A percentile compares a stretch with the other conserved stretches of the same genome.
These are phyloP conservation scores for Propithecus perrieri DNA, from an alignment of 2,797 vertebrate species.

Conservation along the genomic window DNA sequence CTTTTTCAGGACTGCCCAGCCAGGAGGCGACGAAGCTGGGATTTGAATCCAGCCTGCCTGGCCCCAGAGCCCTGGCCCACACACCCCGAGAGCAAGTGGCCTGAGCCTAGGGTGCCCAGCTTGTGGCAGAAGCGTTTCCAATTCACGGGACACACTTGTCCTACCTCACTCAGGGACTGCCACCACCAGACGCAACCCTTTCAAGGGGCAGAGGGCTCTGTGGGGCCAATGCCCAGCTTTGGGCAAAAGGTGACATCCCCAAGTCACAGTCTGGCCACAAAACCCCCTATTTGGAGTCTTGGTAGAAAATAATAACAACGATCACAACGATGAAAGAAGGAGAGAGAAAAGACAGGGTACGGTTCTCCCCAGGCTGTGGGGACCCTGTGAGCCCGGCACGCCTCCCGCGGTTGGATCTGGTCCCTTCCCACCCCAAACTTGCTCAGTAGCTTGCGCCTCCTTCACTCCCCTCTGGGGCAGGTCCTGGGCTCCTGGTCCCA, in stretches of 20 bases:
- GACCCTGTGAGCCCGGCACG: not conserved
- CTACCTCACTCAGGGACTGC: not conserved
- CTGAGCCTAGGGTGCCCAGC: rapidly evolving
- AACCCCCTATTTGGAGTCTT: not conserved
- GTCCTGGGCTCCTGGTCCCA: rapidly evolving
- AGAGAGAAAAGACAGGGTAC: rapidly evolving
- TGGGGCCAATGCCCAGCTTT: not conserved
- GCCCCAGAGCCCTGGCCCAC: too few relatives aligned
- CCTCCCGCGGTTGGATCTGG: not conserved
- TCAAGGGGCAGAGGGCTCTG: rapidly evolving
- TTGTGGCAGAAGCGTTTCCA: not conserved
- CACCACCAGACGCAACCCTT: rapidly evolving
- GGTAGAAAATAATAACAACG: not conserved
- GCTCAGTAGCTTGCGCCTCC: not conserved
- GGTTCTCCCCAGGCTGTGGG: rapidly evolving
- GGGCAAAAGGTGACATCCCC: not conserved
- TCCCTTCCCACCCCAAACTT: not conserved
- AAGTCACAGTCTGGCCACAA: not conserved
- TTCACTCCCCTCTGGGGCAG: not conserved
- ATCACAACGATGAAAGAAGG: too few relatives aligned
- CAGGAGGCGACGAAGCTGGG: not conserved
- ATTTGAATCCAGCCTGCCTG: not conserved
- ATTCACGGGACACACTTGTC: rapidly evolving
- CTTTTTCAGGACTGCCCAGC: not conserved
- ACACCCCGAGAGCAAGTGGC: not conserved